Evolutionary conservation across 1,140 invertebrate genomes (phyloP).

Genomic region (Stratiolaelaps scimitus): DNA sequence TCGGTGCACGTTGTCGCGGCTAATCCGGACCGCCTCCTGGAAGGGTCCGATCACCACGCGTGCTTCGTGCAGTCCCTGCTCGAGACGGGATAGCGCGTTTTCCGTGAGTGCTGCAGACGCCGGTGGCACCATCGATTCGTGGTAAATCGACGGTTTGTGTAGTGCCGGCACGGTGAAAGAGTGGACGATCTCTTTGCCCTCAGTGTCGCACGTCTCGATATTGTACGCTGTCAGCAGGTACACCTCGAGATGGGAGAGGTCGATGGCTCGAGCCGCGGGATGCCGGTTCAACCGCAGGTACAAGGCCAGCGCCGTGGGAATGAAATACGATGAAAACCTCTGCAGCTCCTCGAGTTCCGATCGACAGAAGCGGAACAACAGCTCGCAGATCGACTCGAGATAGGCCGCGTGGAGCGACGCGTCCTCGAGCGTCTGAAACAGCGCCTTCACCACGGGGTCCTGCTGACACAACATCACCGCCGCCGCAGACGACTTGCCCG

Average conservation of each 20-base stretch:
- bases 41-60: constrained; percentile 24
- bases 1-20: constrained; percentile 10
- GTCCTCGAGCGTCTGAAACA: constrained; percentile 16
- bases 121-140: constrained; percentile 1
- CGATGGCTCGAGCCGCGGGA: constrained; percentile 15
- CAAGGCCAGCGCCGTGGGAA: constrained; percentile 11
- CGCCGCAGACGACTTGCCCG: constrained; percentile 8
- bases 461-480: constrained; percentile 20
- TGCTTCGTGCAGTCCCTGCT: constrained; percentile 7
- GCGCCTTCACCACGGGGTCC: constrained; percentile 8
- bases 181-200: constrained; percentile 10
- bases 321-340: constrained; percentile 19
- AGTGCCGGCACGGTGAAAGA: constrained; percentile 23
- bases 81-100: constrained; percentile 2
- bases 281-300: constrained; percentile 24
- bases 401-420: neutral
- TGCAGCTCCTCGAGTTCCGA: constrained; percentile 17
- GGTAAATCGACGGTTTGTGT: constrained; percentile 22
- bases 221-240: constrained; percentile 28
- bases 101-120: constrained; percentile 17
- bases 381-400: constrained; percentile 17
- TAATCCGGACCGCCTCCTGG: neutral
- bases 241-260: constrained; percentile 8
- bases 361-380: constrained; percentile 14
- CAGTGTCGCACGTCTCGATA: constrained; percentile 15